These are phyloP conservation scores for Empidonax traillii DNA, from an alignment of 2,113 vertebrate species.

Conservation along the genomic window DNA sequence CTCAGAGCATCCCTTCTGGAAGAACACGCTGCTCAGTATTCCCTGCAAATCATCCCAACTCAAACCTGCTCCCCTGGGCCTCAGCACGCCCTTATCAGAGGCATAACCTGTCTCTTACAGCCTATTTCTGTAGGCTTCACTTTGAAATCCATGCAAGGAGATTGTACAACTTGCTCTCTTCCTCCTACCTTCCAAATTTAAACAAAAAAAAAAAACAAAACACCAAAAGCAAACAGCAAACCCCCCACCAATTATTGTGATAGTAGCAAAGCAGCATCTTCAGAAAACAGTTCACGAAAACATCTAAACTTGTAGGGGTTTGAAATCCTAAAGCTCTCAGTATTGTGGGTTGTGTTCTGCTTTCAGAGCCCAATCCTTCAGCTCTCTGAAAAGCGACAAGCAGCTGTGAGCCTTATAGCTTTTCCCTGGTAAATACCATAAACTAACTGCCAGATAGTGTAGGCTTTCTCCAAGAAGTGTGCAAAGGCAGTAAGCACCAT, in stretches of 20 bases:
- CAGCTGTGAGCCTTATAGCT: not conserved
- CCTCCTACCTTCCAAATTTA: not conserved
- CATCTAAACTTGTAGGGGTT: not conserved
- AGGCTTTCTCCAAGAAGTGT: not conserved
- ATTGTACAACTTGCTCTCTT: not conserved
- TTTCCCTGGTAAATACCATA: not conserved
- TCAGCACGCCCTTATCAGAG: not conserved
- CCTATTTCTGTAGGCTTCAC: not conserved
- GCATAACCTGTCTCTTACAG: not conserved
- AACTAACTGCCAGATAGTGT: not conserved
- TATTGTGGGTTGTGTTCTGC: conserved; percentile 31
- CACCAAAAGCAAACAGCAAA: not conserved
- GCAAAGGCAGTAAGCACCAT: conserved; percentile 30
- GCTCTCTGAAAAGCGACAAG: not conserved
- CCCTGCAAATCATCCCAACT: not conserved
- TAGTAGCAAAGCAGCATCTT: not conserved
- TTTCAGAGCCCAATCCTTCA: not conserved
- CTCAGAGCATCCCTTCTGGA: not conserved
- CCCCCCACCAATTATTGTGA: not conserved
- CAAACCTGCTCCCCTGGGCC: not conserved
- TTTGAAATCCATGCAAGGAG: not conserved
- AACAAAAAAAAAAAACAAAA: not conserved
- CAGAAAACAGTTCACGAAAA: not conserved
- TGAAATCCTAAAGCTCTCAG: conserved; percentile 34
- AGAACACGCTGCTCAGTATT: not conserved